Base-by-base conservation (phyloP, 2,797 vertebrate species). In the Ptychadena robeensis region DNA sequence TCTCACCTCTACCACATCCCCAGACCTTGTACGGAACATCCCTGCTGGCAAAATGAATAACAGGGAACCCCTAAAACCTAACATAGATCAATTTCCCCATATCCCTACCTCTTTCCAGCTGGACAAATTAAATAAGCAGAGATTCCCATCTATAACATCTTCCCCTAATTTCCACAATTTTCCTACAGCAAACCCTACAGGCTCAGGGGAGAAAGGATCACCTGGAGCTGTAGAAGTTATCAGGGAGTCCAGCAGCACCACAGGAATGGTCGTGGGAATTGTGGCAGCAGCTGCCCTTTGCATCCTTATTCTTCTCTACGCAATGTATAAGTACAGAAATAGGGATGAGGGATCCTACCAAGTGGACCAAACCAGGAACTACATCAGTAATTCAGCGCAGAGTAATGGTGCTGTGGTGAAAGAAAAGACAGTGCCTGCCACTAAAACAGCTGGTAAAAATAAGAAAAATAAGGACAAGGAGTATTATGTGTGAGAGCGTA, bases 391-490 rank as follows among this genome's bases (percentile, higher is more conserved):
- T 90, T 93, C 95, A 38, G 94, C 94, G 22, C 96, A 96, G 90
- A 96, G 95, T 92, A 96, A 96, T 28, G 96, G 96, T 59, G 93
- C 95, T 0, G 94, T 96, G 83, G 95, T 96, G 68, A 98, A 98
- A 71, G 96, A 98, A 92, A 97, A 97, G 91, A 93, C 95, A 87
- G 91, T 95, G 7, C 89, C 91, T 66, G 93, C 95, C 82, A 92
- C 95, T 86, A 97, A 97, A 89, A 94, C 95, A 85, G 92, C 94
- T 87, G 92, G 93, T 90, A 98, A 97, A 88, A 95, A 94, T 88
- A 97, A 97, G 94, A 98, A 97, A 92, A 97, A 97, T 92, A 98
- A 98, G 88, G 97, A 98, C 94, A 98, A 98, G 89, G 97, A 98
- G 87, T 98, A 98, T 87, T 98, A 98, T 70, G 97, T 98, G 88